These are phyloP conservation scores for Trisateles emortualis DNA, from an alignment of 2,888 invertebrate species.

Conservation along the genomic window DNA sequence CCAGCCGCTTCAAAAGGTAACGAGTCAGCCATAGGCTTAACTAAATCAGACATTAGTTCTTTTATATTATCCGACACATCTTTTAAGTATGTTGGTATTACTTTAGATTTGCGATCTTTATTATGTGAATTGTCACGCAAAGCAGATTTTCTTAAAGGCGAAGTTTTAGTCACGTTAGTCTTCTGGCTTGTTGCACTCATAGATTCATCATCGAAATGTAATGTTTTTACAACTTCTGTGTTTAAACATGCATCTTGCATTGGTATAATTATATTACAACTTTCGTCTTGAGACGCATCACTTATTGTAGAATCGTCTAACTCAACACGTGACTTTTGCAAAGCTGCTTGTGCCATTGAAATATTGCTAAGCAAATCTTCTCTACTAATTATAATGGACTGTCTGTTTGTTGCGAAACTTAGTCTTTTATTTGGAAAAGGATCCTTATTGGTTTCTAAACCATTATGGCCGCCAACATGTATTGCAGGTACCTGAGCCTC, in stretches of 20 bases:
- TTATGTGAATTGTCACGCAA: slow-evolving; percentile 64
- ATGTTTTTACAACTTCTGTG: slow-evolving; percentile 71
- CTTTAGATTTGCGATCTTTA: slow-evolving; percentile 61
- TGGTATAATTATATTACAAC: not conserved
- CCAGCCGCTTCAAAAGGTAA: slow-evolving; percentile 53
- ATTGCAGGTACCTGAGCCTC: not conserved
- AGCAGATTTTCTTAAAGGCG: slow-evolving; percentile 67
- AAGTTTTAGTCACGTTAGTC: slow-evolving; percentile 37
- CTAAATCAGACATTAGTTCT: slow-evolving; percentile 72
- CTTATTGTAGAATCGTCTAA: slow-evolving; percentile 43
- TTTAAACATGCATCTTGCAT: slow-evolving; percentile 55
- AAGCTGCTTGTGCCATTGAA: slow-evolving; percentile 68
- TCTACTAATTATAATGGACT: slow-evolving; percentile 62
- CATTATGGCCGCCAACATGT: not conserved
- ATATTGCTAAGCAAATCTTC: slow-evolving; percentile 69
- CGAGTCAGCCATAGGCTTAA: slow-evolving; percentile 69
- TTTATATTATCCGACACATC: slow-evolving; percentile 71
- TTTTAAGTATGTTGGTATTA: slow-evolving; percentile 70
- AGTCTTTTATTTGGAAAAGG: slow-evolving; percentile 41
- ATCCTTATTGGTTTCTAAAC: slow-evolving; percentile 43
- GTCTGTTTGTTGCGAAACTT: slow-evolving; percentile 57
- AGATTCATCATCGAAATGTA: slow-evolving; percentile 74
- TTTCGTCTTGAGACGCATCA: slow-evolving; percentile 28
- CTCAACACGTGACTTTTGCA: slow-evolving; percentile 62
- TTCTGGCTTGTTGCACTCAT: slow-evolving; percentile 48